phyloP scores from a whole-genome alignment of 2,113 vertebrate genomes.

The Anas platyrhynchos region DNA sequence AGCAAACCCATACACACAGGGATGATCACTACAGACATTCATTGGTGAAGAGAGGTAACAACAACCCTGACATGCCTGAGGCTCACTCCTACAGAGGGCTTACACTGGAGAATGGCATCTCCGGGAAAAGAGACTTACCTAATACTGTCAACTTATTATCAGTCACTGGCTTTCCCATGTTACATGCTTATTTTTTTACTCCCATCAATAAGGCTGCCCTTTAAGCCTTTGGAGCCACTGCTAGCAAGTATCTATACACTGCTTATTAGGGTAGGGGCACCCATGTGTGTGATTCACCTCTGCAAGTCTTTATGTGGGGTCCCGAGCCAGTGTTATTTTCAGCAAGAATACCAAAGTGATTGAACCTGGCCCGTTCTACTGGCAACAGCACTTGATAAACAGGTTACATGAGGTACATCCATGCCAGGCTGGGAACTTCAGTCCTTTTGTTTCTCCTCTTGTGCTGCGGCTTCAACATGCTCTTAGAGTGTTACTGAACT shows the following conservation, averaged over 20 bases:
- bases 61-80: not conserved
- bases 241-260: not conserved
- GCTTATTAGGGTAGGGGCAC: not conserved
- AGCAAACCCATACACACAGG: not conserved
- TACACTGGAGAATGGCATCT: not conserved
- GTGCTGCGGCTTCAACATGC: not conserved
- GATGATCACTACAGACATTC: not conserved
- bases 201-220: too few species aligned
- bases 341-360: not conserved
- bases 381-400: not conserved
- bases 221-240: not conserved
- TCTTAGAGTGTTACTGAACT: not conserved
- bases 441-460: not conserved
- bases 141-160: not conserved
- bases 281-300: not conserved
- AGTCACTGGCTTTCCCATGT: not conserved
- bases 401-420: not conserved
- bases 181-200: not conserved
- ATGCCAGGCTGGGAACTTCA: not conserved
- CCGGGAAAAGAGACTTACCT: not conserved
- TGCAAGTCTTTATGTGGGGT: not conserved
- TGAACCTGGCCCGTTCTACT: fast-evolving
- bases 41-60: not conserved
- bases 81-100: not conserved
- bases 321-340: slow-evolving; percentile 27